phyloP scores from a whole-genome alignment of 2,113 vertebrate genomes.

The Lipophrys pholis region DNA sequence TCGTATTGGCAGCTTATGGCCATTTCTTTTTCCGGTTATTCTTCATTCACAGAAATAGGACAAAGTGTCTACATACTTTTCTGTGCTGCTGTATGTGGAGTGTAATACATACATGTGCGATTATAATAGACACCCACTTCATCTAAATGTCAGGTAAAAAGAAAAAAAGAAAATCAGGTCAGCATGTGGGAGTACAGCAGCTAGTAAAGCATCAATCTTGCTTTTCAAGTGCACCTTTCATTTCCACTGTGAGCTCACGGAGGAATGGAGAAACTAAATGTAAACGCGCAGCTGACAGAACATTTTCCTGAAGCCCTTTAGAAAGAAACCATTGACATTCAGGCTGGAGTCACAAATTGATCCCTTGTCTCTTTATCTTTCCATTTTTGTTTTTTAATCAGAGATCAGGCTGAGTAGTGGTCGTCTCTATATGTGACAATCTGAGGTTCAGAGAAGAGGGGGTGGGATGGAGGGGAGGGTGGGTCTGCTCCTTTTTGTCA shows the following conservation, averaged over 20 bases:
- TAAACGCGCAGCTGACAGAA: slow-evolving; percentile 36
- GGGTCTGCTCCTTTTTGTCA: slow-evolving; percentile 9
- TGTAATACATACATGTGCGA: not conserved
- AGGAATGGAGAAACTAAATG: slow-evolving; percentile 27
- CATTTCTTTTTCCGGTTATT: no score
- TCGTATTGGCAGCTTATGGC: no score
- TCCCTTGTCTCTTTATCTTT: not conserved
- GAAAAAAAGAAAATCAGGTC: slow-evolving; percentile 24
- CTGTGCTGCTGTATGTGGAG: no score
- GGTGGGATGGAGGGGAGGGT: not conserved
- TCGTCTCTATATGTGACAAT: slow-evolving; percentile 26
- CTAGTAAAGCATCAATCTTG: slow-evolving; percentile 27
- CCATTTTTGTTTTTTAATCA: slow-evolving; percentile 3
- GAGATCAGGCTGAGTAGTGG: slow-evolving; percentile 37
- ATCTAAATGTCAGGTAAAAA: slow-evolving; percentile 24
- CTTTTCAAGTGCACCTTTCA: slow-evolving; percentile 38
- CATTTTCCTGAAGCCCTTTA: slow-evolving; percentile 15
- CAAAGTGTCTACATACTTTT: no score
- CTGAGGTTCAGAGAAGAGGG: slow-evolving; percentile 39
- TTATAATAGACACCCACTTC: not conserved
- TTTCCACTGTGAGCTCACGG: slow-evolving; percentile 12
- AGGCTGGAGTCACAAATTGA: slow-evolving; percentile 39
- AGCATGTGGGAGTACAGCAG: slow-evolving; percentile 38
- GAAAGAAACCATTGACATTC: slow-evolving; percentile 50
- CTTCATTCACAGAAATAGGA: no score